Evolutionary conservation across 2,113 vertebrate species (phyloP), one percentile per base, ranked within the genome.

Genomic region (Psettodes erumei): DNA sequence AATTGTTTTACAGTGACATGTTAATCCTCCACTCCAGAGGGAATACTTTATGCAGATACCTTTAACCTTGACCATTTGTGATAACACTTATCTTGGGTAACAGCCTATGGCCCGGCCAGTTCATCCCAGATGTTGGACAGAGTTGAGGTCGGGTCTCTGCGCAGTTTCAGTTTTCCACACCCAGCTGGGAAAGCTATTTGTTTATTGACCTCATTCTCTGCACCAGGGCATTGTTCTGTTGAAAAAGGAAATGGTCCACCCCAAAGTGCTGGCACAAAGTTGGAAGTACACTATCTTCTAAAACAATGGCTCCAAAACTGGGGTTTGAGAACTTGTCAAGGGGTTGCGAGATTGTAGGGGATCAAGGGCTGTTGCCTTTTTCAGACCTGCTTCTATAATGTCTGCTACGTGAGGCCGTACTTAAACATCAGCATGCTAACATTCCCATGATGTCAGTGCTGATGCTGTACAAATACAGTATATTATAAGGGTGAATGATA

Each of bases 191-290:
- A 70, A 48, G 32, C 28, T 0, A 54, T 62, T 45, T 8, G 18
- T 28, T 38, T n/a, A 38, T 15, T 28, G 30, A 63, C 30, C 6
- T 63, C 10, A 12, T 50, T 40, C 59, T 32, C 13, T 40, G 21
- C 56, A 51, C 2, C 16, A 30, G 40, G 37, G 47, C 16, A 66
- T 71, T 71, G 73, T 82, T 71, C 54, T 54, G 61, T 25, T 48
- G 8, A 28, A 23, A 63, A 33, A 56, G 56, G 68, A 71, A 64
- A 40, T 64, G 33, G 3, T 5, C 61, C 55, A 40, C n/a, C 51
- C 58, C 13, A 25, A 48, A 63, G 47, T 23, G 33, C 30, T 63
- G 42, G 55, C 37, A 71, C 62, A 79, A 43, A 65, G 76, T 50
- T 66, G 37, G 25, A 38, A 61, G 43, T 19, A 55, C 3, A 45